Evolutionary conservation across 2,113 vertebrate genomes (phyloP).

Genomic region (Merops nubicus): DNA sequence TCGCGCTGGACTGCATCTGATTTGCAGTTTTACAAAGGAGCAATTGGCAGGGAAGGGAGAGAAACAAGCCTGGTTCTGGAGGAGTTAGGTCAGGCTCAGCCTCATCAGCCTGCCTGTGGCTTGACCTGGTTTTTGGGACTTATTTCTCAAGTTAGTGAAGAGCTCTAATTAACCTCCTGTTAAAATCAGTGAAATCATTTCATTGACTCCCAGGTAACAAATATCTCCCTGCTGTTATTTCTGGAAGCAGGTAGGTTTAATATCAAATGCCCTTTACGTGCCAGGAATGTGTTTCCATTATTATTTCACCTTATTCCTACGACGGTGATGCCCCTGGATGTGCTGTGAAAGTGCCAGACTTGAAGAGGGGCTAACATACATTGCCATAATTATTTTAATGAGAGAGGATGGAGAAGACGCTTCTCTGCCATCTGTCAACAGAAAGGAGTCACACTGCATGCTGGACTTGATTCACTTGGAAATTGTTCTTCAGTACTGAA

Average conservation of each 20-base stretch:
- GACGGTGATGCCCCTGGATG: neutral
- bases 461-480: slow-evolving; percentile 31
- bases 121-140: slow-evolving; percentile 62
- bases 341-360: slow-evolving; percentile 38
- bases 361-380: slow-evolving; percentile 46
- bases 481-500: slow-evolving; percentile 45
- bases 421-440: slow-evolving; percentile 61
- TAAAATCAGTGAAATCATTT: slow-evolving; percentile 53
- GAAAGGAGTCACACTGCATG: neutral
- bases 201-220: slow-evolving; percentile 22
- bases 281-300: slow-evolving; percentile 38
- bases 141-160: slow-evolving; percentile 25
- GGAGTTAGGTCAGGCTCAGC: slow-evolving; percentile 23
- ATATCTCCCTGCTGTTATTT: slow-evolving; percentile 63
- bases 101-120: slow-evolving; percentile 5
- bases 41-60: slow-evolving; percentile 56
- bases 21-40: slow-evolving; percentile 68
- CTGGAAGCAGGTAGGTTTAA: slow-evolving; percentile 50
- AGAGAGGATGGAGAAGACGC: slow-evolving; percentile 41
- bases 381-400: slow-evolving; percentile 70
- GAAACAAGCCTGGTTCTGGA: slow-evolving; percentile 30
- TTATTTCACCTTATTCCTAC: slow-evolving; percentile 46
- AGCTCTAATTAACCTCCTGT: slow-evolving; percentile 69
- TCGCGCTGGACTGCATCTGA: slow-evolving; percentile 70
- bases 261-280: slow-evolving; percentile 42